Percentiles rank a stretch among this genome's conserved stretches.
phyloP scores from a whole-genome alignment of 2,113 vertebrate species.

The human region DNA sequence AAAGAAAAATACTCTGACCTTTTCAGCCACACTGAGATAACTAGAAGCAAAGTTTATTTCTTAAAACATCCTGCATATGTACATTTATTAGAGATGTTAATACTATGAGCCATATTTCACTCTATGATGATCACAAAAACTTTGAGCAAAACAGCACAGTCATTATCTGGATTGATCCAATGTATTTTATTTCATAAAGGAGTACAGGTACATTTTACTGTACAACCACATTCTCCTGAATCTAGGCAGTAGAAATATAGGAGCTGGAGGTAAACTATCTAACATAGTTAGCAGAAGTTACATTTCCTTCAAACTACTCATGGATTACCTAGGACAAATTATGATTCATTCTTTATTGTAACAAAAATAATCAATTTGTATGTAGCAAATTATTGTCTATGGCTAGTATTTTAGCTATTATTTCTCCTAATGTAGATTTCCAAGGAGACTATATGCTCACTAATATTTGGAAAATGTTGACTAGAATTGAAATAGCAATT shows the following conservation, averaged over 20 bases:
- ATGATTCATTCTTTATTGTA: too few species aligned
- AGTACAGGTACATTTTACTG: neutral
- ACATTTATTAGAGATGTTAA: neutral
- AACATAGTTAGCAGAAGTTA: neutral
- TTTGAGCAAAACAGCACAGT: neutral
- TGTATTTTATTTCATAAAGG: neutral
- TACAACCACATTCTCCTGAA: neutral
- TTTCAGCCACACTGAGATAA: neutral
- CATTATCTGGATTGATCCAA: fast-evolving
- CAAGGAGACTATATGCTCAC: fast-evolving
- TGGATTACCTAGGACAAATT: neutral
- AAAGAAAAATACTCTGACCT: neutral
- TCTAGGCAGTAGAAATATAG: fast-evolving
- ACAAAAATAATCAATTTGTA: neutral
- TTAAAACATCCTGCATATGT: neutral
- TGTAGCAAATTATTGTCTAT: fast-evolving
- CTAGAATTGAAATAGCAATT: too few species aligned
- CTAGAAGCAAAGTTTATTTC: neutral
- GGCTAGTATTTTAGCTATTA: neutral
- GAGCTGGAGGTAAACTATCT: fast-evolving
- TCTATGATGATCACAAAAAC: fast-evolving
- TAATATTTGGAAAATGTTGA: neutral
- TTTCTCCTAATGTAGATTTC: neutral
- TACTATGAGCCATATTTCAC: neutral
- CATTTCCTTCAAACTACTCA: neutral